Evolutionary conservation across 1,140 invertebrate genomes (phyloP).

Genomic region (Argopecten irradians): DNA sequence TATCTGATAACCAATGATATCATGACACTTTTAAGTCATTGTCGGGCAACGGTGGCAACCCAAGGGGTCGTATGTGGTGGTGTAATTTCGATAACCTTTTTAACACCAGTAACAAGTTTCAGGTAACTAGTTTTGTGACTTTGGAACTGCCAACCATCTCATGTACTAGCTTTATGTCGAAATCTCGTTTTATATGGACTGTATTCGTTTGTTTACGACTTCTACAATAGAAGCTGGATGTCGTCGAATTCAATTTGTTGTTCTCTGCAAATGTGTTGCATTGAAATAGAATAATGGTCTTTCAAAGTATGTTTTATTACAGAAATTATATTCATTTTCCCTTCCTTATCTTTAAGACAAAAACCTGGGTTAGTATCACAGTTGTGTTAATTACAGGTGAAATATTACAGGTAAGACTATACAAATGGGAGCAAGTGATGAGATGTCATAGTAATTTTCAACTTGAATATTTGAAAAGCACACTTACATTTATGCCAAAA

Average conservation of each 20-base stretch:
- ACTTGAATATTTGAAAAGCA: background rate
- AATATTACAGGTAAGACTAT: background rate
- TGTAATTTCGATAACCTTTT: background rate
- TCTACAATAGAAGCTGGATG: background rate
- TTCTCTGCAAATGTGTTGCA: constrained; percentile 1
- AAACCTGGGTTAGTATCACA: background rate
- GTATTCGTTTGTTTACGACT: background rate
- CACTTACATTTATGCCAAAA: background rate
- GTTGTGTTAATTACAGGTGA: background rate
- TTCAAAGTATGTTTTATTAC: background rate
- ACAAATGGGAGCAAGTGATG: background rate
- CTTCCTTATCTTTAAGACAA: background rate
- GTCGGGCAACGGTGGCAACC: background rate
- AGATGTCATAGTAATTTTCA: background rate
- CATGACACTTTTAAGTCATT: background rate
- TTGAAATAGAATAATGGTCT: background rate
- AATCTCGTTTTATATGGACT: background rate
- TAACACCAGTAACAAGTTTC: background rate
- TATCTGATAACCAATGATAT: background rate
- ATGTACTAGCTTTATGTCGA: constrained; percentile 8
- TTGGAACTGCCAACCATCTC: background rate
- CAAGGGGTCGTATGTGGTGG: background rate
- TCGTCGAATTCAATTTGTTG: background rate
- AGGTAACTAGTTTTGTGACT: background rate
- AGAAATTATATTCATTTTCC: background rate